Evolutionary conservation across 2,113 vertebrate genomes (phyloP), one percentile per base, ranked within the genome.

Genomic region (Sceloporus undulatus): DNA sequence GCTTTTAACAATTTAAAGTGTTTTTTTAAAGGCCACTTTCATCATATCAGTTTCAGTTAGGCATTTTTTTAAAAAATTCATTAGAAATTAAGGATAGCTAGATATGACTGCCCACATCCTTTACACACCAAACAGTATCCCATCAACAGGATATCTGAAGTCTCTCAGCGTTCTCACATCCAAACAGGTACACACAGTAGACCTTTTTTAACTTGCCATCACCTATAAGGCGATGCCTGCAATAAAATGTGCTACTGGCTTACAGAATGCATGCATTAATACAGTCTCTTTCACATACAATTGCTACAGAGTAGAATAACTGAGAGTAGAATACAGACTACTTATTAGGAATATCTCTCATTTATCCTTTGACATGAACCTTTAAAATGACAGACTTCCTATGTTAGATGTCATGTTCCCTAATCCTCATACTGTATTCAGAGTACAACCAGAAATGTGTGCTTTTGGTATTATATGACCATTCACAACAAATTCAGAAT

Each of bases 1-100:
- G 84, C 40, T 85, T 87, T 89, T 90, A 88, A 92, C 92, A 96
- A 94, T 87, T 95, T 96, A 96, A 87, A 95, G 83, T 91, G 75
- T 78, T 38, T 38, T 75, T 71, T 68, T 91, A 84, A 81, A 91
- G 87, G 82, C 85, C 71, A 91, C 94, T 89, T 91, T 78, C 91
- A 88, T 89, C 27, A 89, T 91, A 88, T 93, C 85, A 90, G 85
- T 83, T 95, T 95, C 91, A 93, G 89, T 90, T 88, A 92, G 84
- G 62, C 38, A 84, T 90, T 88, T 84, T 48, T 42, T 71, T 27
- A 11, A 66, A 90, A 92, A 89, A 88, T 90, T 54, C 48, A 80
- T 89, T 74, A 86, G 68, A 54, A 65, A 27, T 54, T 48, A 86
- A 38, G 76, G 29, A 81, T 92, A 5, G 34, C 9, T 3, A 8